Evolutionary conservation across 2,888 invertebrate species (phyloP), one percentile per base, ranked within the genome.

Genomic region (Drosophila algonquin): DNA sequence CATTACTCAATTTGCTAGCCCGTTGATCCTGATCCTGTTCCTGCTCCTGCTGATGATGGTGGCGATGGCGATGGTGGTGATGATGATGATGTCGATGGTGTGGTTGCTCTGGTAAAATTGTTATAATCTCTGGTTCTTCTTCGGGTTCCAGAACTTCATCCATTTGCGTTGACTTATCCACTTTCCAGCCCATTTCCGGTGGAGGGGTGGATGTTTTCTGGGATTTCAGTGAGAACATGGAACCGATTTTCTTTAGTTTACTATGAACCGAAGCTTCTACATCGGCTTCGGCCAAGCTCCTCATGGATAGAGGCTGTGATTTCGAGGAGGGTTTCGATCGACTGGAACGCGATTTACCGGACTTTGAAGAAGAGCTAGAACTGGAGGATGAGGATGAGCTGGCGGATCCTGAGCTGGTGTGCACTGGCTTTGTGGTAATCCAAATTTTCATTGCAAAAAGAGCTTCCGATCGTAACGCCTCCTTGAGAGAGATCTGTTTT

Each of bases 371-470:
- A 0, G 80, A 79, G 1, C 75, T 71, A 0, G 85, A 79, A 0
- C 76, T 75, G 0, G 80, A 77, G 1, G 86, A 79, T 0, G 85
- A 81, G 0, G 85, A 74, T 1, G 85, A 81, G 58, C 80, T 70
- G 64, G 76, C 75, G 1, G 90, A 88, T 3, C 81, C 82, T 8
- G 89, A 89, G 57, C 91, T 90, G 7, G 88, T 82, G 16, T 88
- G 89, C 4, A 95, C 95, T 1, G 95, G 95, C 82, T 97, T 97
- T 55, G 95, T 95, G 21, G 95, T 94, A 76, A 95, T 94, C 94
- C 95, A 95, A 84, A 96, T 94, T 90, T 95, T 94, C 21, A 96
- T 85, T 0, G 95, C 95, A 90, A 97, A 97, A 67, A 93, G 93
- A 0, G 95, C 87, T 90, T 97, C 97, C 0, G 94, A 93, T 88